Percentiles rank a stretch among this genome's conserved stretches.
phyloP scores from a whole-genome alignment of 2,888 invertebrate species.

The Liopterus haemorrhoidalis region DNA sequence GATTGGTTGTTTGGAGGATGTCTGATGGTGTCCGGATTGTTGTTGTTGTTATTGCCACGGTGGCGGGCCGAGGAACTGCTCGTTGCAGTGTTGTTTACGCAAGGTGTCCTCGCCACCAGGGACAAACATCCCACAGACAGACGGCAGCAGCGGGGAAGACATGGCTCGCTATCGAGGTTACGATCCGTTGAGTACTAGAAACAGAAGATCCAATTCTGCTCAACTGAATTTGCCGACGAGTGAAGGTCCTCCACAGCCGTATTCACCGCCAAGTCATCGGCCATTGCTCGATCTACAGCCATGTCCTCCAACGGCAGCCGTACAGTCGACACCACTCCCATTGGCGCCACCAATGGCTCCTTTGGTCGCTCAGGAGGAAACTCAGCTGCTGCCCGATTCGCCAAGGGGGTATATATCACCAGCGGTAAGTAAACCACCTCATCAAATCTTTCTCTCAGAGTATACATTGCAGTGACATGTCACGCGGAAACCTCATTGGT shows the following conservation, averaged over 20 bases:
- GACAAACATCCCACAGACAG: conserved; percentile 86
- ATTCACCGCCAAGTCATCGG: conserved; percentile 39
- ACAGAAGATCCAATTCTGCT: conserved; percentile 51
- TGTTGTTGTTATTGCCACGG: no score
- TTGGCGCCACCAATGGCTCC: conserved; percentile 32
- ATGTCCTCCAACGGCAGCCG: conserved; percentile 33
- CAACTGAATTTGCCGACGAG: conserved; percentile 46
- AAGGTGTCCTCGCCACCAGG: conserved; percentile 54
- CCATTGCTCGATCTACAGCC: conserved; percentile 37
- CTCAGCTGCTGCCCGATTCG: conserved; percentile 41
- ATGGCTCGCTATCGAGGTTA: conserved; percentile 74
- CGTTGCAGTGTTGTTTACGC: conserved; percentile 34
- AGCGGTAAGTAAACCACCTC: conserved; percentile 40
- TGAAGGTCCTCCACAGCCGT: conserved; percentile 40
- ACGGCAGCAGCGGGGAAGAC: conserved; percentile 75
- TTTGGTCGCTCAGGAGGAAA: conserved; percentile 44
- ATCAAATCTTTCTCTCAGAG: background rate
- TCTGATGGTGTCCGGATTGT: no score
- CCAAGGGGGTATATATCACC: conserved; percentile 44
- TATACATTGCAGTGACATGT: no score
- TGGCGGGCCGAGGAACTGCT: conserved; percentile 22
- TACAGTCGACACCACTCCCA: background rate
- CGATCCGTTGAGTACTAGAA: conserved; percentile 58
- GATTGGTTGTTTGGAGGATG: no score
- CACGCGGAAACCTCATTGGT: no score